Evolutionary conservation across 2,113 vertebrate species (phyloP).

Genomic region (Hyperopisus bebe): DNA sequence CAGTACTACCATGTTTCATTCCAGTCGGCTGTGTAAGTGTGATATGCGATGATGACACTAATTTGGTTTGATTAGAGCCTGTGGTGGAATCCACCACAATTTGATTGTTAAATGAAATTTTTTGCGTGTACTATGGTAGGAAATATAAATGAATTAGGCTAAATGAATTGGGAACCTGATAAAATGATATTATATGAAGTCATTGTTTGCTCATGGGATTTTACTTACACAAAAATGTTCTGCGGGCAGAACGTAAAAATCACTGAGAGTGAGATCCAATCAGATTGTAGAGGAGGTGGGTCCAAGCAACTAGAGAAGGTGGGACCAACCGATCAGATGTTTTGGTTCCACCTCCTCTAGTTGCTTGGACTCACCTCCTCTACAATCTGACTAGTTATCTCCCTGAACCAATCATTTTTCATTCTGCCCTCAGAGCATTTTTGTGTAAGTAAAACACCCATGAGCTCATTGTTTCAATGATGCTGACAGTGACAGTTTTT

Average conservation of each 20-base stretch:
- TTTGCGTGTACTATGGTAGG: neutral
- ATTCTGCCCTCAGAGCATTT: too few species aligned
- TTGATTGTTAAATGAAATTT: neutral
- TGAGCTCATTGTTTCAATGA: neutral
- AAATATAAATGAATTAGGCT: neutral
- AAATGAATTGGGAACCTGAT: neutral
- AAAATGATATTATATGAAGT: neutral
- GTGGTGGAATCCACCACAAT: neutral
- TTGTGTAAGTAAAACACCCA: neutral
- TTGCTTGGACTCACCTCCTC: neutral
- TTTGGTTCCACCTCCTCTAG: neutral
- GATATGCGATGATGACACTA: neutral
- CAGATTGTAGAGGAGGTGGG: neutral
- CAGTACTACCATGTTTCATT: neutral
- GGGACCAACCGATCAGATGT: too few species aligned
- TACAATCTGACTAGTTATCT: too few species aligned
- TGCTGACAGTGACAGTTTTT: neutral
- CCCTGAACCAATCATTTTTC: too few species aligned
- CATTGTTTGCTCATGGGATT: neutral
- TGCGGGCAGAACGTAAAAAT: neutral
- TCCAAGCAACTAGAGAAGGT: neutral
- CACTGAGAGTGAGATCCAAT: neutral
- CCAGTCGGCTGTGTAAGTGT: neutral
- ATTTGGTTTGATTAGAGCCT: neutral
- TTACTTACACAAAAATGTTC: neutral